Conservation (phyloP, 2,113 vertebrate genomes). For the Hyaena hyaena region DNA sequence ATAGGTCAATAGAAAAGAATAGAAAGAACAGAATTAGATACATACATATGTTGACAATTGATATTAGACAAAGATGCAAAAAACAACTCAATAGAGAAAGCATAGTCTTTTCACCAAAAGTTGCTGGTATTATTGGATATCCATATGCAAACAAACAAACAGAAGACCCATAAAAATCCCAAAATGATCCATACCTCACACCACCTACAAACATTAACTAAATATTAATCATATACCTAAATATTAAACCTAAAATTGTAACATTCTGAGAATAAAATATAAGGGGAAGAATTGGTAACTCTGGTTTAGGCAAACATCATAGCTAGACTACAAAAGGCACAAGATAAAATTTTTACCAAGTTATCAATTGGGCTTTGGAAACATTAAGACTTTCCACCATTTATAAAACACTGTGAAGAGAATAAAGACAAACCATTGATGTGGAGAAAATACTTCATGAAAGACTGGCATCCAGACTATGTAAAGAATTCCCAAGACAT, state of each 20-base stretch:
- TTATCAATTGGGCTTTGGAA: not conserved
- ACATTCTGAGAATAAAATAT: not conserved
- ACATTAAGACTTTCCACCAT: not conserved
- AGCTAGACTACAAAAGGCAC: not conserved
- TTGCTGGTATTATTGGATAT: not conserved
- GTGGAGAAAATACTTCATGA: not conserved
- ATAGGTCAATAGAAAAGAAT: not conserved
- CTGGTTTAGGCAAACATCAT: not conserved
- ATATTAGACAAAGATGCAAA: not conserved
- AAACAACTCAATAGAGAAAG: not conserved
- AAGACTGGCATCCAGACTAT: not conserved
- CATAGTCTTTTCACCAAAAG: not conserved
- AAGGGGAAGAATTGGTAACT: not conserved
- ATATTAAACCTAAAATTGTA: not conserved
- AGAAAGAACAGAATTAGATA: not conserved
- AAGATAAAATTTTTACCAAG: not conserved
- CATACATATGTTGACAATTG: not conserved
- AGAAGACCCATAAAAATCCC: not conserved
- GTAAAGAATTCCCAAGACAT: not conserved
- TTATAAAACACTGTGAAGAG: not conserved
- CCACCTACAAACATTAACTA: not conserved
- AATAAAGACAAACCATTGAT: not conserved
- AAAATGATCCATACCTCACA: not conserved
- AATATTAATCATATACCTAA: not conserved
- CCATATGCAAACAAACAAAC: not conserved